A percentile compares a stretch with the other conserved stretches of the same genome.
Conservation (phyloP, 2,113 vertebrate species). For the Collichthys lucidus region DNA sequence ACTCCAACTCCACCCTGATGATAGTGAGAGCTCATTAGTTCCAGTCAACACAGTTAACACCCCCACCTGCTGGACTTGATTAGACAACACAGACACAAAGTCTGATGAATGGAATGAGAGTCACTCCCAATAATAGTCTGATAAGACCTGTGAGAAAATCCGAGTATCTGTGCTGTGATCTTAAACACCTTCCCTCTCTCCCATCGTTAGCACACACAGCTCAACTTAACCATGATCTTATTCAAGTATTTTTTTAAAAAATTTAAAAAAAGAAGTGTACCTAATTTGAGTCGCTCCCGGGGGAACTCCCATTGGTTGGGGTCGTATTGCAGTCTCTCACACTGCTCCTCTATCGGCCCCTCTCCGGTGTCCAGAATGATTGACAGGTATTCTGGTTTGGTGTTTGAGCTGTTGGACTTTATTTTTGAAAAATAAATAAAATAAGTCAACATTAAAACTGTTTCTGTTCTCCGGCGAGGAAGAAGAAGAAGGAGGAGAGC, state of each 20-base stretch:
- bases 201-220: neutral
- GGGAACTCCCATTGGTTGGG: conserved; percentile 96
- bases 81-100: conserved; percentile 68
- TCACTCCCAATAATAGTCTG: conserved; percentile 76
- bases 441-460: neutral
- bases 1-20: conserved; percentile 52
- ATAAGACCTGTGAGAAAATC: conserved; percentile 81
- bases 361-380: conserved; percentile 92
- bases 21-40: conserved; percentile 69
- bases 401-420: conserved; percentile 83
- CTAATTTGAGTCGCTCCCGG: conserved; percentile 92
- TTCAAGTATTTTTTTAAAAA: neutral
- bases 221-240: neutral
- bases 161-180: conserved; percentile 52
- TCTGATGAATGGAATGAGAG: conserved; percentile 75
- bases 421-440: neutral
- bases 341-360: conserved; percentile 89
- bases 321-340: conserved; percentile 91
- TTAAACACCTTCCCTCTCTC: conserved; percentile 43
- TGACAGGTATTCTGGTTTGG: conserved; percentile 91
- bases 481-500: neutral
- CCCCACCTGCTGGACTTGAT: conserved; percentile 61
- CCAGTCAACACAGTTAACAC: conserved; percentile 68
- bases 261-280: conserved; percentile 77
- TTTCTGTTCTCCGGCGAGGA: neutral